phyloP scores from a whole-genome alignment of 2,797 vertebrate species.

The Pelochelys cantorii region DNA sequence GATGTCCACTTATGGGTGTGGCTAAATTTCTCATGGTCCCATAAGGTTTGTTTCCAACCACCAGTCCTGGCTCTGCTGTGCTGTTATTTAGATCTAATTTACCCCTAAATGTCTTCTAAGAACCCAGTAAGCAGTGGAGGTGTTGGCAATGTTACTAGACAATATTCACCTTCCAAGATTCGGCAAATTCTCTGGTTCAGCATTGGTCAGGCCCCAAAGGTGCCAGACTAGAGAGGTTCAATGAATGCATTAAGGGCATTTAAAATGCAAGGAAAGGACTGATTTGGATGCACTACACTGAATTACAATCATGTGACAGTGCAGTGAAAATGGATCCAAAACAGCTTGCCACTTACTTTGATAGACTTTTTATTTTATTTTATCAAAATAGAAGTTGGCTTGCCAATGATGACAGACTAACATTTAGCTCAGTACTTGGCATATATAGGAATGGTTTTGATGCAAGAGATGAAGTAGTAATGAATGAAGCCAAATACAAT shows the following conservation, averaged over 20 bases:
- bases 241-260: background rate
- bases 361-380: background rate
- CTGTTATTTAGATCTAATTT: no score
- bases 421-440: background rate
- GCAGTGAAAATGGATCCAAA: background rate
- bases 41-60: no score
- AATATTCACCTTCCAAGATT: no score
- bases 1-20: no score
- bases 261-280: background rate
- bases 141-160: no score
- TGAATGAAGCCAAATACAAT: slow-evolving; percentile 9
- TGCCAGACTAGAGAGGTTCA: no score
- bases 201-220: no score
- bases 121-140: no score
- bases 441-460: slow-evolving; percentile 3
- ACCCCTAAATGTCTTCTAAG: no score
- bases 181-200: no score
- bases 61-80: no score
- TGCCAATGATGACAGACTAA: background rate
- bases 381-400: slow-evolving; percentile 8
- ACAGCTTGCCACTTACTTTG: background rate
- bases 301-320: background rate
- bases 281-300: background rate
- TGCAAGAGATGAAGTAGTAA: slow-evolving; percentile 21
- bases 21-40: no score